Conservation (phyloP, 2,888 invertebrate species). For the Cyclophora punctaria region DNA sequence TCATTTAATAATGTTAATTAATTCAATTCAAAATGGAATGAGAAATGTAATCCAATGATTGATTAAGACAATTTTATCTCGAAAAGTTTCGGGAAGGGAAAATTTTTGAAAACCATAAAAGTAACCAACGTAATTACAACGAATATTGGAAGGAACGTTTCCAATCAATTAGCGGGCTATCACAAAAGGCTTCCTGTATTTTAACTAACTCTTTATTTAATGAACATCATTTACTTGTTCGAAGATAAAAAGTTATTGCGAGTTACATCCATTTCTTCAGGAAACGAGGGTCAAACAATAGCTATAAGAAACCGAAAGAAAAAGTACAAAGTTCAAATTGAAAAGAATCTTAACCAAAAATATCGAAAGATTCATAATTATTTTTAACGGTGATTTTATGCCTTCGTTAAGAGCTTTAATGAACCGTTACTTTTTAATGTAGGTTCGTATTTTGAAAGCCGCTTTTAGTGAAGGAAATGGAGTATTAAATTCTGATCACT, state of each 20-base stretch:
- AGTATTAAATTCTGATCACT: neutral
- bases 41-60: too few relatives aligned
- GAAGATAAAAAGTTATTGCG: neutral
- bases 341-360: neutral
- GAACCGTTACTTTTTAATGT: slow-evolving; percentile 22
- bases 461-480: slow-evolving; percentile 3
- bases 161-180: too few relatives aligned
- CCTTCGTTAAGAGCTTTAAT: slow-evolving; percentile 16
- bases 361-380: neutral
- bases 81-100: too few relatives aligned
- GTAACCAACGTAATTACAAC: too few relatives aligned
- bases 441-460: slow-evolving; percentile 7
- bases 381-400: slow-evolving; percentile 15
- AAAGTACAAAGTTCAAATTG: neutral
- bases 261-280: neutral
- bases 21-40: too few relatives aligned
- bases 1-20: too few relatives aligned
- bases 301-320: neutral
- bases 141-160: too few relatives aligned
- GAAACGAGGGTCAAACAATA: neutral
- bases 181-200: too few relatives aligned
- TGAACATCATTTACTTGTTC: neutral
- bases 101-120: too few relatives aligned
- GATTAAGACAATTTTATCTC: too few relatives aligned
- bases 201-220: too few relatives aligned